Conservation (phyloP, 2,888 invertebrate genomes). For the Neoascia interrupta region DNA sequence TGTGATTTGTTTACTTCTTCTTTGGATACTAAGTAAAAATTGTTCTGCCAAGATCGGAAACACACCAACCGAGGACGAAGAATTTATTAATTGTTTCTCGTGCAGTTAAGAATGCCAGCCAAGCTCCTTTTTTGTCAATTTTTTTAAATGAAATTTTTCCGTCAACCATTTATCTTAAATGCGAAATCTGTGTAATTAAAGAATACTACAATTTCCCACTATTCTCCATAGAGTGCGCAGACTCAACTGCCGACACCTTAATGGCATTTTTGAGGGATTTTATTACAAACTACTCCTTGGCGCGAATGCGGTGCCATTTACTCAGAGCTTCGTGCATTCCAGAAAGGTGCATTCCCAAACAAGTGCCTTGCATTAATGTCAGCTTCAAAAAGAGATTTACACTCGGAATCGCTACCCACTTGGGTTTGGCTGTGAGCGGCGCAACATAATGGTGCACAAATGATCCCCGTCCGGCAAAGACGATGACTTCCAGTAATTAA, state of each 20-base stretch:
- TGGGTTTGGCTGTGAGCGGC: slow-evolving; percentile 6
- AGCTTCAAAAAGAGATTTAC: slow-evolving; percentile 13
- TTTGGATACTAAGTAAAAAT: too few relatives aligned
- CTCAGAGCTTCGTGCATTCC: background rate
- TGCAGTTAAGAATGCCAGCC: too few relatives aligned
- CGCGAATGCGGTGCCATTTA: slow-evolving; percentile 10
- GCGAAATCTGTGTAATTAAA: slow-evolving; percentile 4
- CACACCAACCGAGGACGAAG: too few relatives aligned
- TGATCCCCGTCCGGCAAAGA: slow-evolving; percentile 1
- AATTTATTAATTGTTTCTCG: too few relatives aligned
- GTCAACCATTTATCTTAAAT: background rate
- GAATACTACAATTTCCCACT: background rate
- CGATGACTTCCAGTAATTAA: slow-evolving; percentile 46
- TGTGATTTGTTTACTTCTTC: slow-evolving; percentile 8
- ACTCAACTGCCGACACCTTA: too few relatives aligned
- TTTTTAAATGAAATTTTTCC: background rate
- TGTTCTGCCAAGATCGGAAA: too few relatives aligned
- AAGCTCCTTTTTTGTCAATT: too few relatives aligned
- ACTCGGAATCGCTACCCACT: background rate
- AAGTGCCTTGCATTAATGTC: slow-evolving; percentile 4
- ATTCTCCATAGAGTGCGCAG: too few relatives aligned
- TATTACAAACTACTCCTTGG: background rate
- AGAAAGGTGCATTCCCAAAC: background rate
- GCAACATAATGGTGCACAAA: background rate
- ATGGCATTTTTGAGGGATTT: slow-evolving; percentile 24